Evolutionary conservation across 2,888 invertebrate species (phyloP).

Genomic region (Eupithecia pulchellata): DNA sequence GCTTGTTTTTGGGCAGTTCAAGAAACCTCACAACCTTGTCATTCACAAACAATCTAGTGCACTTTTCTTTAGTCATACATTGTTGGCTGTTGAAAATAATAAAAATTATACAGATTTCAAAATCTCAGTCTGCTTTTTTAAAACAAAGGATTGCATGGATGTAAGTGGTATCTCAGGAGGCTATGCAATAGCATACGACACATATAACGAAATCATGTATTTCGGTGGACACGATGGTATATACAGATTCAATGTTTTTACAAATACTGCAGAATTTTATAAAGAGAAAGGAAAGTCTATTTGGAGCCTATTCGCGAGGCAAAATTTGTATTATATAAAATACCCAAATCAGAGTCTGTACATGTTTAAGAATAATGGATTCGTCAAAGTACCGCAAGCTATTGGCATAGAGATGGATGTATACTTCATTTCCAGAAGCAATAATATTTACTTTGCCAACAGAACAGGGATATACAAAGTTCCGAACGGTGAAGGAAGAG

Average conservation of each 20-base stretch:
- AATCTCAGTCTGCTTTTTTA: conserved; percentile 63
- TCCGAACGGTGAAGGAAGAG: conserved; percentile 48
- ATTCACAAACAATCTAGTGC: conserved; percentile 68
- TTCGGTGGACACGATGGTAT: conserved; percentile 78
- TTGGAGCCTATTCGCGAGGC: conserved; percentile 68
- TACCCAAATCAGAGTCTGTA: conserved; percentile 69
- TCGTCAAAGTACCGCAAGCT: conserved; percentile 66
- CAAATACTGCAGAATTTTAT: conserved; percentile 68
- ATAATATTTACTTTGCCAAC: conserved; percentile 69
- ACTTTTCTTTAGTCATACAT: conserved; percentile 71
- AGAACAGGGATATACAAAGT: conserved; percentile 73
- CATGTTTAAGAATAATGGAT: conserved; percentile 62
- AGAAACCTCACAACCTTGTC: conserved; percentile 67
- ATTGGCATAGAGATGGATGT: conserved; percentile 64
- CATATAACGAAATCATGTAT: conserved; percentile 71
- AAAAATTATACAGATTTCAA: conserved; percentile 63
- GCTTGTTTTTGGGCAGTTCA: conserved; percentile 55
- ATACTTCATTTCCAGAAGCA: conserved; percentile 64
- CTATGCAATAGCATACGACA: conserved; percentile 72
- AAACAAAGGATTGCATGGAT: neutral
- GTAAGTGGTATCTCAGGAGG: conserved; percentile 63
- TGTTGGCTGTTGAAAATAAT: conserved; percentile 50
- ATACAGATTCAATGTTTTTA: conserved; percentile 72
- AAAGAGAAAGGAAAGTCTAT: conserved; percentile 72
- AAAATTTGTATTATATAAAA: conserved; percentile 74